phyloP scores from a whole-genome alignment of 2,797 vertebrate species.

The Sebastolobus altivelis region DNA sequence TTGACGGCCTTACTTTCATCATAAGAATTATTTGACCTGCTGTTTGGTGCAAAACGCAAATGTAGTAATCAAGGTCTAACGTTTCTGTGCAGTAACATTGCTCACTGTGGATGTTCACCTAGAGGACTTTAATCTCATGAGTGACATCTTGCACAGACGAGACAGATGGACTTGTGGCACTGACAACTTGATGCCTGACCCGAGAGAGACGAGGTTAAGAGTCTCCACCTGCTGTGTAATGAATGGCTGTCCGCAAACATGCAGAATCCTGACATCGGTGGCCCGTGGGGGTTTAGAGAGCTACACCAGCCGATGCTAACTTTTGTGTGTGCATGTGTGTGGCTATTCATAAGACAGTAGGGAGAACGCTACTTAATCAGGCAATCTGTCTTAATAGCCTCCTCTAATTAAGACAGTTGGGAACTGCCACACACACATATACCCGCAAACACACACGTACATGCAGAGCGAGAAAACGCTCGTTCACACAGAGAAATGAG shows the following conservation, averaged over 20 bases:
- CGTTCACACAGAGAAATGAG: constrained; percentile 8
- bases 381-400: constrained; percentile 76
- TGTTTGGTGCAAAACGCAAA: constrained; percentile 13
- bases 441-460: constrained; percentile 21
- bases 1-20: no score
- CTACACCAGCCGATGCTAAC: not conserved
- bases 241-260: constrained; percentile 12
- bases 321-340: constrained; percentile 34
- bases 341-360: constrained; percentile 61
- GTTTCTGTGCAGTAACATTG: not conserved
- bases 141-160: not conserved
- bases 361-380: constrained; percentile 71
- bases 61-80: not conserved
- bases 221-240: constrained; percentile 3
- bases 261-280: not conserved
- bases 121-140: constrained; percentile 9
- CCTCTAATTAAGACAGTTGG: constrained; percentile 75
- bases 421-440: constrained; percentile 43
- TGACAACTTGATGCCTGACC: constrained; percentile 17
- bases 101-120: not conserved
- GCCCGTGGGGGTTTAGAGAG: not conserved
- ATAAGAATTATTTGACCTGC: not conserved
- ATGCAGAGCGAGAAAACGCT: not conserved
- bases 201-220: constrained; percentile 2
- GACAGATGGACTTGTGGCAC: constrained; percentile 1